Percentiles rank a stretch among this genome's conserved stretches.
Evolutionary conservation across 2,797 vertebrate genomes (phyloP).

Genomic region (Carcharodon carcharias): DNA sequence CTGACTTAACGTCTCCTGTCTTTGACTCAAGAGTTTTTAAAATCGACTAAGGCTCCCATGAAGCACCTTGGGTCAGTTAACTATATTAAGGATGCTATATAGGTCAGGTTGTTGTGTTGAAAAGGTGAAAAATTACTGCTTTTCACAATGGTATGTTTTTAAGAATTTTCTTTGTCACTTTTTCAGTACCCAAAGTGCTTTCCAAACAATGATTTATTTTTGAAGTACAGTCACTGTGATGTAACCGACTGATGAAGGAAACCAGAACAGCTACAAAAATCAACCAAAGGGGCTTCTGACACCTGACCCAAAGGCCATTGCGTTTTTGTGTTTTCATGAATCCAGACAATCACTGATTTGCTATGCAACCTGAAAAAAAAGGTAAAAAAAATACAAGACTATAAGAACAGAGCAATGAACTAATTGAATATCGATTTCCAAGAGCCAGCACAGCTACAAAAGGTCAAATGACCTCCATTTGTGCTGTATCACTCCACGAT

Average conservation of each 20-base stretch:
- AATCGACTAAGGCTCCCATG: neutral
- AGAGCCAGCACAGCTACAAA: neutral
- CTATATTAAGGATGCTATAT: neutral
- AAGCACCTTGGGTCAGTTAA: neutral
- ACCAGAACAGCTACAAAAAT: conserved; percentile 91
- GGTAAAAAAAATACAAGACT: too few relatives aligned
- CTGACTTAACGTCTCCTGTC: neutral
- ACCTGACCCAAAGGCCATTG: conserved; percentile 69
- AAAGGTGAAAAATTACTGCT: neutral
- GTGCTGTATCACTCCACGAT: neutral
- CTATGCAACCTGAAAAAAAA: neutral
- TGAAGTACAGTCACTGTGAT: conserved; percentile 87
- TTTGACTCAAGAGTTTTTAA: neutral
- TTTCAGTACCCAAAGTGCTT: neutral
- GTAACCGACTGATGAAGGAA: conserved; percentile 96
- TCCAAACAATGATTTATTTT: neutral
- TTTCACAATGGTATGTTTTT: neutral
- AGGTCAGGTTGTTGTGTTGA: neutral
- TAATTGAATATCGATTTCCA: neutral
- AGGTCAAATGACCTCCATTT: neutral
- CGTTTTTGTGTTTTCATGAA: conserved; percentile 72
- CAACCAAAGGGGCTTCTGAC: conserved; percentile 92
- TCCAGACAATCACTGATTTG: too few relatives aligned
- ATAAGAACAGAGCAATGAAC: neutral
- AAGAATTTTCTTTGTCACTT: too few relatives aligned